Evolutionary conservation across 2,113 vertebrate genomes (phyloP).

Genomic region (Aptenodytes patagonicus): DNA sequence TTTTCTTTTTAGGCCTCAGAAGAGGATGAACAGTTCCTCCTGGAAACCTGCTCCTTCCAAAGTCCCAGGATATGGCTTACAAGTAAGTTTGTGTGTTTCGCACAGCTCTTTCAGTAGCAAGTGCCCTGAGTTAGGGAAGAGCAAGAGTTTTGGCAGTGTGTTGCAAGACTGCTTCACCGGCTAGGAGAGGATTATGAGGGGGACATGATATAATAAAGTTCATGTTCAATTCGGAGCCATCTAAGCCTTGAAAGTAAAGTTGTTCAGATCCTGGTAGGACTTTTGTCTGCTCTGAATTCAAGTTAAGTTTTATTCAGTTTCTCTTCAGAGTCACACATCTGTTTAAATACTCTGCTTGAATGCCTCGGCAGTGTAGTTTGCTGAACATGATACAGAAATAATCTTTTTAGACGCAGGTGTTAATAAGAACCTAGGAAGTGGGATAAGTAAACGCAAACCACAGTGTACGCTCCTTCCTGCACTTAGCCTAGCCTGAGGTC

Average conservation of each 20-base stretch:
- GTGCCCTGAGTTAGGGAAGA: not conserved
- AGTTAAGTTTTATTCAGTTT: not conserved
- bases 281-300: not conserved
- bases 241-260: not conserved
- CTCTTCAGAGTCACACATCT: not conserved
- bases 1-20: slow-evolving; percentile 68
- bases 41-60: slow-evolving; percentile 47
- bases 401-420: not conserved
- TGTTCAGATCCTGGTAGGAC: not conserved
- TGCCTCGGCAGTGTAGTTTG: not conserved
- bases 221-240: not conserved
- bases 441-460: not conserved
- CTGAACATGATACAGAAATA: not conserved
- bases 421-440: not conserved
- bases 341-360: not conserved
- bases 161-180: not conserved
- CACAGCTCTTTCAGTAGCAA: not conserved
- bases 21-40: slow-evolving; percentile 52
- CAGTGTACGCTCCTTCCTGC: not conserved
- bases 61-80: slow-evolving; percentile 85
- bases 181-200: not conserved
- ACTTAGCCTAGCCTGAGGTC: not conserved
- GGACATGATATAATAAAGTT: not conserved
- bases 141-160: not conserved
- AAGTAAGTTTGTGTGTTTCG: slow-evolving; percentile 52